Evolutionary conservation across 2,888 invertebrate genomes (phyloP).

Genomic region (Oscheius sp.): DNA sequence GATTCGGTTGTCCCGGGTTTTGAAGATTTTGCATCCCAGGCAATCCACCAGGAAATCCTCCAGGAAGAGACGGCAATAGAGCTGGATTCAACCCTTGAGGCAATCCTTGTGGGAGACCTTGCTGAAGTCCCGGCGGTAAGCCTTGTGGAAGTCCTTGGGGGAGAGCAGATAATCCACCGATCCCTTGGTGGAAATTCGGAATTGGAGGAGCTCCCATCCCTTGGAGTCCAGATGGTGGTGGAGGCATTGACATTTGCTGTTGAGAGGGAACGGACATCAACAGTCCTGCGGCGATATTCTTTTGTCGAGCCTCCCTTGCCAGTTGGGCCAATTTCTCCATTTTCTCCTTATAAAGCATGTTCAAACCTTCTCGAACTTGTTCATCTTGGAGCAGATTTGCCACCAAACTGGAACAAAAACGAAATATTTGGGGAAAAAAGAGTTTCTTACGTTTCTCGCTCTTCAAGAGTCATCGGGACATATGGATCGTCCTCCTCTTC

Average conservation of each 20-base stretch:
- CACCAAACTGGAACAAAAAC: neutral
- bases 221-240: no score
- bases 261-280: neutral
- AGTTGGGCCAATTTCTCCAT: neutral
- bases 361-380: constrained; percentile 12
- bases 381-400: constrained; percentile 16
- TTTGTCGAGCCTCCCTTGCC: constrained; percentile 5
- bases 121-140: no score
- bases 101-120: no score
- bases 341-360: constrained; percentile 18
- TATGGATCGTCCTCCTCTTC: constrained; percentile 13
- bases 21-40: no score
- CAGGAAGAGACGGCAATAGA: no score
- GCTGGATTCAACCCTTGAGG: no score
- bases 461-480: constrained; percentile 31
- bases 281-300: neutral
- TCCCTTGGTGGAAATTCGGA: no score
- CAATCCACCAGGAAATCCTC: no score
- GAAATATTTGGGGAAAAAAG: neutral
- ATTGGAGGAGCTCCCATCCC: no score
- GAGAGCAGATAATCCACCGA: no score
- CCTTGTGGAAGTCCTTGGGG: no score
- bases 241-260: neutral
- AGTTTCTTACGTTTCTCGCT: constrained; percentile 18
- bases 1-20: no score